Evolutionary conservation across 2,113 vertebrate genomes (phyloP), one percentile per base, ranked within the genome.

Genomic region (Thunnus thynnus): DNA sequence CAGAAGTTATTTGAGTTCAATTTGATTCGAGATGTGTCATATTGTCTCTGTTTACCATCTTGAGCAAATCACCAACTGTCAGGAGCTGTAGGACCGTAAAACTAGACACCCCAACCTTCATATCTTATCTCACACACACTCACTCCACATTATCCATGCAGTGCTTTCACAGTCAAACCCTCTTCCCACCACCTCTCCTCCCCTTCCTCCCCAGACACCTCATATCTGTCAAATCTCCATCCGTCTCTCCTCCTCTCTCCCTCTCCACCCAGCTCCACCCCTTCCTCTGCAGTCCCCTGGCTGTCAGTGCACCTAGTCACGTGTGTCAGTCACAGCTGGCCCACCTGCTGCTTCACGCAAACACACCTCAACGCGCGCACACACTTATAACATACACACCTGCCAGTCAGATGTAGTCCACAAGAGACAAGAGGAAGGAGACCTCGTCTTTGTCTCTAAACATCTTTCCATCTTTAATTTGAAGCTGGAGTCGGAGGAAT

Each of bases 291-390:
- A 17, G 63, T 85, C 64, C 78, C 82, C 70, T 64, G 18, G 72
- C 90, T 92, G 92, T 93, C 92, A 74, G 71, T 20, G 66, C 70
- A 46, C 32, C 78, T 86, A 60, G 76, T 79, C 84, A 85, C 67
- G 74, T 86, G 81, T 81, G 84, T 92, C 91, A 92, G 69, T 92
- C 84, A 88, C 77, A 70, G 83, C 84, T 72, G 84, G 82, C 58
- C 80, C 90, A 71, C 89, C 86, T 84, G 90, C 90, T 83, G 80
- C 75, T 78, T 55, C 20, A 1, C 78, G 44, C 64, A 68, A 13
- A 60, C 71, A 62, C 78, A 72, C 60, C 18, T 46, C 20, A 13
- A 5, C 66, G 20, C 48, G 13, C 14, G 27, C 72, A n/a, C 76
- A 41, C 18, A 12, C 14, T 3, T 44, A 25, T 12, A 56, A 61